A percentile compares a stretch with the other conserved stretches of the same genome.
Evolutionary conservation across 2,888 invertebrate genomes (phyloP).

Genomic region (Drosophila incognita): DNA sequence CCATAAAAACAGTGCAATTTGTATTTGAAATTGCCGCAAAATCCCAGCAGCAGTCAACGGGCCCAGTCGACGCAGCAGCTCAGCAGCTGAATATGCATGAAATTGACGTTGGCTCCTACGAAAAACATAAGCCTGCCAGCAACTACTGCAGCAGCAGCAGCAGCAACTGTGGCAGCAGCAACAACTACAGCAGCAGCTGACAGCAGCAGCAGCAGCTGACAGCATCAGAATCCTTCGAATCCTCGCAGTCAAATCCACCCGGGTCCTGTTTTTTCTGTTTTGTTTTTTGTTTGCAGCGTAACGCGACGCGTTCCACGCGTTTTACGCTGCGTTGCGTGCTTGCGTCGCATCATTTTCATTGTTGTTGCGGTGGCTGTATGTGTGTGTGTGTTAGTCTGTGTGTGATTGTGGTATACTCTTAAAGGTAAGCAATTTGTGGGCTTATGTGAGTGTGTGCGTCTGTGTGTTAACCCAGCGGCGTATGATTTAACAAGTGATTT

Average conservation of each 20-base stretch:
- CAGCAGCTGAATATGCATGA: constrained; percentile 72
- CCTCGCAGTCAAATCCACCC: constrained; percentile 59
- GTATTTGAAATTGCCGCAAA: constrained; percentile 82
- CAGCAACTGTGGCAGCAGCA: constrained; percentile 2
- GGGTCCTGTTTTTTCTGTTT: constrained; percentile 45
- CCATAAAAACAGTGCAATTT: constrained; percentile 80
- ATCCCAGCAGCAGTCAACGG: constrained; percentile 70
- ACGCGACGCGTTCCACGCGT: constrained; percentile 34
- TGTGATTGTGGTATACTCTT: constrained; percentile 37
- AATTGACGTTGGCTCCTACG: constrained; percentile 64
- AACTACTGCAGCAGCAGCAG: constrained; percentile 40
- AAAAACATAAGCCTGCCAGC: constrained; percentile 60
- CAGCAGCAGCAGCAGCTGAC: constrained; percentile 35
- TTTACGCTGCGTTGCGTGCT: constrained; percentile 53
- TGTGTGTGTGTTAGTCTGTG: not conserved
- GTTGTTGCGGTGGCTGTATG: constrained; percentile 27
- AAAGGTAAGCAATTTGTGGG: constrained; percentile 58
- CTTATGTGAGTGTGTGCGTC: constrained; percentile 4
- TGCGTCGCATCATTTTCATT: constrained; percentile 46
- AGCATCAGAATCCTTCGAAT: constrained; percentile 31
- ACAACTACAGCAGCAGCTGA: constrained; percentile 10
- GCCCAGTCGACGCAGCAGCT: constrained; percentile 53
- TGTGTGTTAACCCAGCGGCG: constrained; percentile 27
- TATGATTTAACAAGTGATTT: constrained; percentile 32
- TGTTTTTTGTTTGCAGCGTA: constrained; percentile 34